phyloP scores from a whole-genome alignment of 2,797 vertebrate species.

The Silurus lanzhouensis region DNA sequence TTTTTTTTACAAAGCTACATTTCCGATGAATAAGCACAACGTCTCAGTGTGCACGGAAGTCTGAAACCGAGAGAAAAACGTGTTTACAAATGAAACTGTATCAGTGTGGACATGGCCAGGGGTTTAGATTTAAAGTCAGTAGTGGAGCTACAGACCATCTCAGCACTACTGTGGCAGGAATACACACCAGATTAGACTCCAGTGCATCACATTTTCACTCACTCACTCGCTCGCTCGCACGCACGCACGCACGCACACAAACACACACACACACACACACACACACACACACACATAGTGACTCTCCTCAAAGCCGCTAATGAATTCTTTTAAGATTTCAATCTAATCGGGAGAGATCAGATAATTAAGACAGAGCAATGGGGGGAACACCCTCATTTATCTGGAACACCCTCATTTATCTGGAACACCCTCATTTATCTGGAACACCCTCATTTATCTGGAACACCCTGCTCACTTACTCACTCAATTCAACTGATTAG shows the following conservation, averaged over 20 bases:
- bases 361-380: constrained; percentile 75
- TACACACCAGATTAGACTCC: not conserved
- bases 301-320: constrained; percentile 56
- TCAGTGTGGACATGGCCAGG: not conserved
- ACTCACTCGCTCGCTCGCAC: not conserved
- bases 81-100: too few species aligned
- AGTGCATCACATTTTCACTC: not conserved
- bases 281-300: not conserved
- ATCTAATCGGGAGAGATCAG: constrained; percentile 73
- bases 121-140: too few species aligned
- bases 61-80: too few species aligned
- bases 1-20: too few species aligned
- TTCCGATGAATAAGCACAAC: too few species aligned
- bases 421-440: constrained; percentile 21
- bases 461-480: constrained; percentile 55
- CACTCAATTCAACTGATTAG: constrained; percentile 69
- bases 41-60: too few species aligned
- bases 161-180: not conserved
- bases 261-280: not conserved
- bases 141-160: not conserved
- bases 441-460: constrained; percentile 38
- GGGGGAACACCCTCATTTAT: constrained; percentile 14
- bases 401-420: not conserved
- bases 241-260: not conserved
- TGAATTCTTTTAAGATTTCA: constrained; percentile 74